Evolutionary conservation across 2,888 invertebrate genomes (phyloP).

Genomic region (Cenopis cana): DNA sequence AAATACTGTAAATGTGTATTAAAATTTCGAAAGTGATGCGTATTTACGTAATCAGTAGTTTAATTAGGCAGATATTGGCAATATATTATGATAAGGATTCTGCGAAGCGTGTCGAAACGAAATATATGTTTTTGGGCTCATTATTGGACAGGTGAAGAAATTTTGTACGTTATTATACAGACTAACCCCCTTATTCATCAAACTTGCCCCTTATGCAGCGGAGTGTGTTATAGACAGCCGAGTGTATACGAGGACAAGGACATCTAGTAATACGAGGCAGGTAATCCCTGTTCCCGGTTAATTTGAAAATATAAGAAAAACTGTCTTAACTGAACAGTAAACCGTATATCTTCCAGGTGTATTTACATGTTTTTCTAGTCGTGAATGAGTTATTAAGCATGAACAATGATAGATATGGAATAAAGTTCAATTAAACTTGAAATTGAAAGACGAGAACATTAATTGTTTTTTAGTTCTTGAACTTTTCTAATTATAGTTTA

Average conservation of each 20-base stretch:
- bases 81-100: slow-evolving; percentile 27
- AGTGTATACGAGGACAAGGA: no score
- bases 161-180: not conserved
- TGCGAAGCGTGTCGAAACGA: slow-evolving; percentile 7
- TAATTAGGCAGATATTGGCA: slow-evolving; percentile 15
- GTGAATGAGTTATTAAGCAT: not conserved
- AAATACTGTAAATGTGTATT: slow-evolving; percentile 23
- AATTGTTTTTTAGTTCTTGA: slow-evolving; percentile 31
- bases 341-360: no score
- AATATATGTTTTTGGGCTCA: slow-evolving; percentile 12
- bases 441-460: slow-evolving; percentile 20
- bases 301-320: no score
- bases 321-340: no score
- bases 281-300: no score
- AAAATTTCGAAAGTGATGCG: slow-evolving; percentile 9
- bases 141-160: slow-evolving; percentile 20
- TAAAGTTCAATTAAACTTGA: slow-evolving; percentile 28
- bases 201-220: no score
- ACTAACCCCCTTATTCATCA: not conserved
- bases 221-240: no score
- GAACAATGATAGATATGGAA: slow-evolving; percentile 10
- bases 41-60: slow-evolving; percentile 9
- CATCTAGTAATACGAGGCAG: no score
- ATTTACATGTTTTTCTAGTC: not conserved
- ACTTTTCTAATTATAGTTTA: slow-evolving; percentile 31